Base-by-base conservation (phyloP, 2,113 vertebrate genomes). In the Dasyprocta punctata region DNA sequence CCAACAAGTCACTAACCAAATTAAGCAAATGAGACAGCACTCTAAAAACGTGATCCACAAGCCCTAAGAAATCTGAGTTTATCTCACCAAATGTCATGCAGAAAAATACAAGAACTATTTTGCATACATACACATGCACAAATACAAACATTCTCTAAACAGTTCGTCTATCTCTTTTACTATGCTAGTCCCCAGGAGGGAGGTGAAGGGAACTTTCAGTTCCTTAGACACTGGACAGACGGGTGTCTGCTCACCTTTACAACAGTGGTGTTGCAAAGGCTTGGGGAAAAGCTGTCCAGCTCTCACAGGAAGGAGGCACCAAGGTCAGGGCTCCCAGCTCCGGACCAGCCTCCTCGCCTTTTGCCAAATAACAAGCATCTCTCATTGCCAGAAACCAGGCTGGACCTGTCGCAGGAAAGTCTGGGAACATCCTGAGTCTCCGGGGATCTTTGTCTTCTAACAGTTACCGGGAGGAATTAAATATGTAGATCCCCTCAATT, bases 311-410 rank as follows among this genome's bases (percentile, higher is more conserved):
- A 4, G 1, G 5, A n/a, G 0, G 16, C 56, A 1, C 30, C 10
- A 0, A 52, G 49, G 26, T 7, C 73, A 10, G 83, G 0, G 0
- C 60, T 65, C 30, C 0, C 3, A 1, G 14, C n/a, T 36, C 3
- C 6, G 0, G 7, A 0, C 67, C 54, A 4, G 3, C 10, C 67
- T 41, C 30, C 44, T 47, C n/a, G 2, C 13, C 58, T 61, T 41
- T 49, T 19, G 17, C 54, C 82, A 28, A 41, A 77, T 10, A n/a
- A 2, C 0, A 24, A 69, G 24, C 0, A 0, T 36, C n/a, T 41
- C 81, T 60, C n/a, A 0, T 3, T 1, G 9, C 90, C 0, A 2
- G n/a, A 73, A 28, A 49, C 24, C 1, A 52, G 54, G 41, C 3
- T 13, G 16, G 26, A 12, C 7, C 0, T 26, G 8, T 2, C 24